Base-by-base conservation (phyloP, 92 coral and sea anemone species). In the Phenganax marumi region DNA sequence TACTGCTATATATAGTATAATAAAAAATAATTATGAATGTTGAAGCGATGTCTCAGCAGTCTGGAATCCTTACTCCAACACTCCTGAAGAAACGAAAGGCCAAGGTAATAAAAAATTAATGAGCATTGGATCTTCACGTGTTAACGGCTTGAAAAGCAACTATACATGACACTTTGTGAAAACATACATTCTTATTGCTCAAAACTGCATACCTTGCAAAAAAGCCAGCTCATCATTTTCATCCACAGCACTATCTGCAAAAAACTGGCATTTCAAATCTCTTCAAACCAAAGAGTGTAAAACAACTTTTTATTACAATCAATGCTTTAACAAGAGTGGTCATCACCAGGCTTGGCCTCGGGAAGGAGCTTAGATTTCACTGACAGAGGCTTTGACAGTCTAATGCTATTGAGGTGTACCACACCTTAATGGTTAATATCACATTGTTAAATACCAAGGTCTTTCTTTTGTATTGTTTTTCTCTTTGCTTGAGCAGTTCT, bases 181-280 rank as follows among this genome's bases (percentile, higher is more conserved):
- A 3, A 56, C 63, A 56, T 56, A 56, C 1, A 56, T 14, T 14
- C 63, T 14, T 56, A 21, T 1, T 56, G 63, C 17, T 14, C 17
- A 56, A 14, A 56, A 56, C 22, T 14, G 22, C 17, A 43, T 70
- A 91, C 97, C 97, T 75, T 93, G 93, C 43, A 93, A 56, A 63
- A 93, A 93, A 33, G 97, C 97, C 86, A 93, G 88, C 61, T 92
- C 97, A 60, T 93, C 97, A 85, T 90, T 93, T 77, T 93, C 97
- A 82, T 87, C 87, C 76, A 93, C 85, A 11, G 93, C 88, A 50
- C 90, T 86, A 85, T 93, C 97, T 90, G 53, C 13, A 91, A 77
- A 18, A 12, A 51, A 71, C 5, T 33, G 43, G 43, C 43, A 33
- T 33, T 1, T 33, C 43, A 33, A 33, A 33, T 33, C 43, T 33